Conservation (phyloP, 1,140 invertebrate genomes). For the Macrobrachium nipponense region DNA sequence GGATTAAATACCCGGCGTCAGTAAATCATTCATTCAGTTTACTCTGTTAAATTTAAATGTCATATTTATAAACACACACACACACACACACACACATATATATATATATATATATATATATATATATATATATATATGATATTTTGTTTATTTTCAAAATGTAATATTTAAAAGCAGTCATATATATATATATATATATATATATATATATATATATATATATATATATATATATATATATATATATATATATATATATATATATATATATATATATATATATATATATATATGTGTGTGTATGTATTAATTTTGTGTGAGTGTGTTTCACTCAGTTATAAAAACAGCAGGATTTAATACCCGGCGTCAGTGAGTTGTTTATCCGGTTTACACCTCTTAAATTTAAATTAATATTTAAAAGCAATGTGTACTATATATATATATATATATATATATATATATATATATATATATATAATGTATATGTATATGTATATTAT, state of each 20-base stretch:
- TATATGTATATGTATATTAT: constrained; percentile 11
- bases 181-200: neutral
- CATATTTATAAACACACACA: too few relatives aligned
- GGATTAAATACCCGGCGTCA: too few relatives aligned
- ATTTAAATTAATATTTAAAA: neutral
- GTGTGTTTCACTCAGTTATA: neutral
- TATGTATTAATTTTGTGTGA: too few relatives aligned
- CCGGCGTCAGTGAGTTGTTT: neutral
- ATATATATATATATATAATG: constrained; percentile 33
- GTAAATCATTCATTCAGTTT: too few relatives aligned
- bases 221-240: neutral
- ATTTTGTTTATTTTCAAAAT: too few relatives aligned
- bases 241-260: neutral
- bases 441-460: constrained; percentile 20
- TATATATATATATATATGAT: neutral
- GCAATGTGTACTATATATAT: constrained; percentile 14
- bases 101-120: neutral
- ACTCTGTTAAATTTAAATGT: too few relatives aligned
- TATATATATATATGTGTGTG: neutral
- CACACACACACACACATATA: too few relatives aligned
- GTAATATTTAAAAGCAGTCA: too few relatives aligned
- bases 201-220: neutral
- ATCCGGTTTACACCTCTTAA: neutral
- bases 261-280: neutral
- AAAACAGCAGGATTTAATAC: neutral